phyloP scores from a whole-genome alignment of 2,888 invertebrate species.

The Chirona hameri region DNA sequence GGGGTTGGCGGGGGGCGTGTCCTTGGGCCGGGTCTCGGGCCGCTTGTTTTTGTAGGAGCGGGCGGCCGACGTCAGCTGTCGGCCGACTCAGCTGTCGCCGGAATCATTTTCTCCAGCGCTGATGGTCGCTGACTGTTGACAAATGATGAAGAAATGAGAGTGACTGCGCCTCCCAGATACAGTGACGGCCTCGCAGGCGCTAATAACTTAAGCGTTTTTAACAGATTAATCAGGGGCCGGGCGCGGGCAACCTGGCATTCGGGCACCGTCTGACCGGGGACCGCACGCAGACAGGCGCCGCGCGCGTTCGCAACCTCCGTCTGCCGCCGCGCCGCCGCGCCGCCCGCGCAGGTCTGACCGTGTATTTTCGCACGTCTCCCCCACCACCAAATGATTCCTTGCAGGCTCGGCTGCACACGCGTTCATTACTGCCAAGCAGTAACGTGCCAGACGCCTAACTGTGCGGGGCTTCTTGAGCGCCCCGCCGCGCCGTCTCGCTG shows the following conservation, averaged over 20 bases:
- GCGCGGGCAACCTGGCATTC: background rate
- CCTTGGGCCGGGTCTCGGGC: background rate
- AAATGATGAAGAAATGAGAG: background rate
- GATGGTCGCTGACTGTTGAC: background rate
- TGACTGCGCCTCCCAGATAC: slow-evolving; percentile 7
- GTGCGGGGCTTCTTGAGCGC: no score
- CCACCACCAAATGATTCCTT: no score
- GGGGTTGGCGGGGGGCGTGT: no score
- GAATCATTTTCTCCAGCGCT: background rate
- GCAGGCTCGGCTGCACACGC: no score
- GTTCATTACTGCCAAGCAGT: no score
- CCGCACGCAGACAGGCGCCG: background rate
- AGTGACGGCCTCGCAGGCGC: background rate
- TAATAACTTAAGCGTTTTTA: slow-evolving; percentile 12
- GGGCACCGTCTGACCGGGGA: background rate
- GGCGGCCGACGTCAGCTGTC: background rate
- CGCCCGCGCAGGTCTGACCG: no score
- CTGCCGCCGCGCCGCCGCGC: no score
- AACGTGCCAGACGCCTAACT: no score
- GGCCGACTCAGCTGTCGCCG: background rate
- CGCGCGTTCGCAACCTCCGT: background rate
- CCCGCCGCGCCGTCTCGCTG: no score
- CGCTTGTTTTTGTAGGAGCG: background rate
- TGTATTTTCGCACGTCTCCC: no score
- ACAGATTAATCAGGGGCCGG: slow-evolving; percentile 1